Evolutionary conservation across 2,113 vertebrate species (phyloP).

Genomic region (Gymnocephalus cernua): DNA sequence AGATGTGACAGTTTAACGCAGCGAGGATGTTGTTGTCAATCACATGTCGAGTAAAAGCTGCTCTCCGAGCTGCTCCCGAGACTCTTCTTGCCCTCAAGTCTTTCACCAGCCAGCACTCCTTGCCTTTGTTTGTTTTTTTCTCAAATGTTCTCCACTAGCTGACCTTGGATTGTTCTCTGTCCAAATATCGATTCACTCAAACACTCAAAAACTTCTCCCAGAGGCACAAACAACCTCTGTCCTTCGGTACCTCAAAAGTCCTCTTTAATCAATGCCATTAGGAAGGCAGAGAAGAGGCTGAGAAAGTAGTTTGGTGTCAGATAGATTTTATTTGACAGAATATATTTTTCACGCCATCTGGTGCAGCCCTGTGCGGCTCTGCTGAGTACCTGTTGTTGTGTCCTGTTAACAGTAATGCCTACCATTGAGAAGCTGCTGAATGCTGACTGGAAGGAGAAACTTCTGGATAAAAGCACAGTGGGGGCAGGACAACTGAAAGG

Average conservation of each 20-base stretch:
- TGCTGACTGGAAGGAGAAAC: constrained; percentile 92
- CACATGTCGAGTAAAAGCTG: constrained; percentile 50
- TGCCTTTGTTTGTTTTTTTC: constrained; percentile 24
- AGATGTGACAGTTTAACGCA: constrained; percentile 42
- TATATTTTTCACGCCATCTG: constrained; percentile 32
- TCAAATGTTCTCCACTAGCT: constrained; percentile 53
- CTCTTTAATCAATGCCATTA: constrained; percentile 73
- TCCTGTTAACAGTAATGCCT: constrained; percentile 88
- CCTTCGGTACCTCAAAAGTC: constrained; percentile 48
- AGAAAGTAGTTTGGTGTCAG: constrained; percentile 58
- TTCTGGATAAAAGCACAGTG: constrained; percentile 86
- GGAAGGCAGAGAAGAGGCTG: constrained; percentile 52
- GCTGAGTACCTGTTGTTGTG: constrained; percentile 67
- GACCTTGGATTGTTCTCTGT: constrained; percentile 74
- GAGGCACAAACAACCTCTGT: constrained; percentile 70
- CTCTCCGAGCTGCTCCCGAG: constrained; percentile 18
- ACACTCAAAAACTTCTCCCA: constrained; percentile 72
- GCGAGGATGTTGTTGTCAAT: constrained; percentile 56
- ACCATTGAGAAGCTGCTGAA: constrained; percentile 95
- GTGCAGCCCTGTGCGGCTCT: constrained; percentile 16
- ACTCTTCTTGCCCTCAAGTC: constrained; percentile 53
- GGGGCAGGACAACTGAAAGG: constrained; percentile 92
- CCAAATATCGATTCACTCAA: constrained; percentile 80
- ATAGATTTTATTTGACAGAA: constrained; percentile 55
- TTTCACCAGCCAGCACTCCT: constrained; percentile 57